phyloP scores from a whole-genome alignment of 2,113 vertebrate genomes.

The Sylvia atricapilla region DNA sequence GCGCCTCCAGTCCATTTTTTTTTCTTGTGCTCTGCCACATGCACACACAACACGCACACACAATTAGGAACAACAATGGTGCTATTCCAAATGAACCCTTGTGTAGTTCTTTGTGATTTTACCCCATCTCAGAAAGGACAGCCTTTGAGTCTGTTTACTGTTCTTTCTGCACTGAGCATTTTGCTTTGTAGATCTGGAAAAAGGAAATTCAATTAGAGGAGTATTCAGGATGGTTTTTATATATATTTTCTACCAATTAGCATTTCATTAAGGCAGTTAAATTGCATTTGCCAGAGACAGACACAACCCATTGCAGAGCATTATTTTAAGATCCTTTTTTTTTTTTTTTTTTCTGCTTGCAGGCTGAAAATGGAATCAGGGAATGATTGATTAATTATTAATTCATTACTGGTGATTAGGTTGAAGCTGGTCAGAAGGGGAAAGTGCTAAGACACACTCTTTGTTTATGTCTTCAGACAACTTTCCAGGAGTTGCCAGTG shows the following conservation, averaged over 20 bases:
- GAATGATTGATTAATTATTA: slow-evolving; percentile 63
- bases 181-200: slow-evolving; percentile 27
- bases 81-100: background rate
- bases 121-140: background rate
- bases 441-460: background rate
- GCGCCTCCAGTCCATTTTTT: slow-evolving; percentile 59
- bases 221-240: slow-evolving; percentile 55
- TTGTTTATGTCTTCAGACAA: background rate
- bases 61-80: slow-evolving; percentile 10
- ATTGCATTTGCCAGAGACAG: slow-evolving; percentile 71
- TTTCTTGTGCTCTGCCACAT: slow-evolving; percentile 15
- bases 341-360: background rate
- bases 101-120: background rate
- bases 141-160: slow-evolving; percentile 16
- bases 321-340: slow-evolving; percentile 64
- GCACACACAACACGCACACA: background rate
- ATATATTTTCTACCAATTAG: slow-evolving; percentile 73
- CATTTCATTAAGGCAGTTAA: slow-evolving; percentile 74
- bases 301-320: slow-evolving; percentile 42
- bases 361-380: slow-evolving; percentile 61
- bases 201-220: slow-evolving; percentile 60
- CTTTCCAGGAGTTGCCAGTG: background rate
- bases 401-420: slow-evolving; percentile 32
- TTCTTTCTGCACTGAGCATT: background rate
- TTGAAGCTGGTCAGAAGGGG: background rate